Evolutionary conservation across 2,797 vertebrate species (phyloP).

Genomic region (Sarcophilus harrisii): DNA sequence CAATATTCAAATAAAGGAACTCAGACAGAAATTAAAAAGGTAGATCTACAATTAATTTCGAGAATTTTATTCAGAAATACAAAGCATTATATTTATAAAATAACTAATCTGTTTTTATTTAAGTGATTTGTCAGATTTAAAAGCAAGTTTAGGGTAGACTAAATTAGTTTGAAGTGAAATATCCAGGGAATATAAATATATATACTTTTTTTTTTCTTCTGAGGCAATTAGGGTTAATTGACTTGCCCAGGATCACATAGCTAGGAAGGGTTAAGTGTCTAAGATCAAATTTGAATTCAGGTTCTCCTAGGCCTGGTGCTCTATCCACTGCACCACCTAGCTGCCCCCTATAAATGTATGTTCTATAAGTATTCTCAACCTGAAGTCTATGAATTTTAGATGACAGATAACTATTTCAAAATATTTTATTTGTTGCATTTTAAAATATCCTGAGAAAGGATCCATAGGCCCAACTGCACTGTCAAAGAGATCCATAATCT

Average conservation of each 20-base stretch:
- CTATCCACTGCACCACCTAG: too few relatives aligned
- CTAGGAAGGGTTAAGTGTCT: too few relatives aligned
- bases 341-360: too few relatives aligned
- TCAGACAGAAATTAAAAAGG: not conserved
- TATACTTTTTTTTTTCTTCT: too few relatives aligned
- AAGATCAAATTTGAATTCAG: too few relatives aligned
- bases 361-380: too few relatives aligned
- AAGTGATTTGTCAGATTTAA: not conserved
- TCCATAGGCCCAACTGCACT: not conserved
- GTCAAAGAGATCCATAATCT: not conserved
- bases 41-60: not conserved
- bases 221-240: too few relatives aligned
- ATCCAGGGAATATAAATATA: too few relatives aligned
- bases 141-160: not conserved
- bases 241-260: too few relatives aligned
- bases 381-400: not conserved
- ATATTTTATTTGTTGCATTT: not conserved
- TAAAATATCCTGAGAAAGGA: not conserved
- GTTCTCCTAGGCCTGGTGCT: too few relatives aligned
- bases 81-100: not conserved
- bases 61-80: not conserved
- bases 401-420: not conserved
- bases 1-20: not conserved
- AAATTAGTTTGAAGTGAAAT: not conserved
- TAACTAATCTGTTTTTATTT: not conserved